Conservation (phyloP, 1,140 invertebrate genomes). For the Acromyrmex charruanus region DNA sequence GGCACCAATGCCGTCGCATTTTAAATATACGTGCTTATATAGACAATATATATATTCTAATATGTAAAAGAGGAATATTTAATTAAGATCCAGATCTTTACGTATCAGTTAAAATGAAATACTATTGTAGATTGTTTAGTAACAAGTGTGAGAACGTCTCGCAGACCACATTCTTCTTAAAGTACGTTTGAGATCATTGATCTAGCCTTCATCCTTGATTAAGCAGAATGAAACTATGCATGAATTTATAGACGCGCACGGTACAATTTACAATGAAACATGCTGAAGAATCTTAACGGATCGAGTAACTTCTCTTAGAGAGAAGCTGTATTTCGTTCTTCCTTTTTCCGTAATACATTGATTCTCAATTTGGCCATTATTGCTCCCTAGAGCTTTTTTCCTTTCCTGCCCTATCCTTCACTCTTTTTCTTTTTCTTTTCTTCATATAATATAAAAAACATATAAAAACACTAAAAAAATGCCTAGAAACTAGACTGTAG, state of each 20-base stretch:
- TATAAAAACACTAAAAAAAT: not conserved
- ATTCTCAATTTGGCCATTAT: conserved; percentile 43
- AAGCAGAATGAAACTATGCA: conserved; percentile 14
- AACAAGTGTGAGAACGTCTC: conserved; percentile 49
- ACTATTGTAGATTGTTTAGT: not conserved
- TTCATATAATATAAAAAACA: not conserved
- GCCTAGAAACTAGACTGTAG: not conserved
- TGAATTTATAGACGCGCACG: conserved; percentile 21
- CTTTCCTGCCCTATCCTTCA: not conserved
- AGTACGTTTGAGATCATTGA: conserved; percentile 25
- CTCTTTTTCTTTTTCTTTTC: not conserved
- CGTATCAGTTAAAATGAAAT: conserved; percentile 55
- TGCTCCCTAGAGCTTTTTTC: conserved; percentile 9
- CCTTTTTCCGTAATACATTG: conserved; percentile 45
- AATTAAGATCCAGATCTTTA: conserved; percentile 70
- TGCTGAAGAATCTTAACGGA: conserved; percentile 42
- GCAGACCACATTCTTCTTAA: conserved; percentile 54
- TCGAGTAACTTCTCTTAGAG: conserved; percentile 17
- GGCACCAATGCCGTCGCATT: not conserved
- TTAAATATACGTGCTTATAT: conserved; percentile 12
- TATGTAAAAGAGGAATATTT: conserved; percentile 66
- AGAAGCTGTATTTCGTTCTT: conserved; percentile 36
- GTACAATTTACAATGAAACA: conserved; percentile 38
- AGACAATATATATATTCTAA: conserved; percentile 40
- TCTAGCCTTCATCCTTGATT: conserved; percentile 66